Evolutionary conservation across 2,888 invertebrate species (phyloP).

Genomic region (Luperina testacea): DNA sequence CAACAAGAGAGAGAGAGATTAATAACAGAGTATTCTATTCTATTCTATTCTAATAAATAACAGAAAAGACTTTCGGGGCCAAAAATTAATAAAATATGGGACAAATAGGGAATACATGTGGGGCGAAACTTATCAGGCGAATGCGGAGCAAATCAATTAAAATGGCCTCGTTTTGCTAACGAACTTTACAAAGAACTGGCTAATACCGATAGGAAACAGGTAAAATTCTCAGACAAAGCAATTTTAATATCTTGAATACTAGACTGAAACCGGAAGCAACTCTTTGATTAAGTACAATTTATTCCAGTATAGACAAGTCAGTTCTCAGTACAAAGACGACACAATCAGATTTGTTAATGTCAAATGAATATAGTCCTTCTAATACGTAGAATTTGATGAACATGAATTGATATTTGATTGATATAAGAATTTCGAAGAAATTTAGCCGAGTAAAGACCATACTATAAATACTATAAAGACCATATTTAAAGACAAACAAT

Average conservation of each 20-base stretch:
- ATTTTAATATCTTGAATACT: conserved; percentile 58
- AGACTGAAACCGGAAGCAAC: conserved; percentile 48
- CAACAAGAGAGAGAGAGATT: too few relatives aligned
- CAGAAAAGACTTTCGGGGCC: background rate
- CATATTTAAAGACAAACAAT: too few relatives aligned
- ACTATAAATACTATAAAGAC: background rate
- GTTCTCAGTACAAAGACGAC: conserved; percentile 47
- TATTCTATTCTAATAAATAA: too few relatives aligned
- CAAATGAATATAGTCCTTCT: conserved; percentile 41
- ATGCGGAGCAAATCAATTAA: conserved; percentile 20
- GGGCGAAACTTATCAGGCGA: background rate
- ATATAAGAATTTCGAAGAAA: background rate
- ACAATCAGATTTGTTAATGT: conserved; percentile 52
- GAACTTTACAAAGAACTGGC: conserved; percentile 58
- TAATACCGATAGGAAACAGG: conserved; percentile 55
- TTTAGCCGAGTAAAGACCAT: too few relatives aligned
- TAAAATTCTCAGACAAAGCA: conserved; percentile 66
- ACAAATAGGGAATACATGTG: background rate
- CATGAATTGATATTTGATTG: background rate
- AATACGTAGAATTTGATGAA: conserved; percentile 17
- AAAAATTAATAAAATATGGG: background rate
- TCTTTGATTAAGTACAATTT: conserved; percentile 67
- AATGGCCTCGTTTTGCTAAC: conserved; percentile 43
- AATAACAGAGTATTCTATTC: too few relatives aligned
- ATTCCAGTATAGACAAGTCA: conserved; percentile 50